Evolutionary conservation across 1,140 invertebrate genomes (phyloP), one percentile per base, ranked within the genome.

Genomic region (Tribolium castaneum): DNA sequence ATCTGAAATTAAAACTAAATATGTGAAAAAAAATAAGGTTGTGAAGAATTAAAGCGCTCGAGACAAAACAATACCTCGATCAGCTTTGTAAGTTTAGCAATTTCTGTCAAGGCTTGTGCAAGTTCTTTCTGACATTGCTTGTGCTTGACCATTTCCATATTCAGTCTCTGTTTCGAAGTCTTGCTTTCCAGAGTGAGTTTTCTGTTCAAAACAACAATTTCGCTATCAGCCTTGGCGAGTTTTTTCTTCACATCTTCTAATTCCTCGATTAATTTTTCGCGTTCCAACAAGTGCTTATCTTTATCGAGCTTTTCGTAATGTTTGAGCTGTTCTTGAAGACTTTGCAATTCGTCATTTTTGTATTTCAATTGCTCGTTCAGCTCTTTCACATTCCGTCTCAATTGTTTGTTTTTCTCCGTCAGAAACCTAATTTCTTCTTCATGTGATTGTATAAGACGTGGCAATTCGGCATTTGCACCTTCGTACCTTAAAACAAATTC

Each of bases 401-500:
- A 83, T 80, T 91, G 91, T 76, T 93, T 93, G 84, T 92, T 90
- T 82, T 92, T 92, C 9, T 89, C 88, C 81, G 93, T 91, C 84
- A 94, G 89, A 7, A 93, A 88, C 66, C 93, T 88, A n/a, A 94
- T 87, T 87, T 95, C 94, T 83, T 94, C 93, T 34, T 90, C 91
- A 84, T 94, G 93, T 0, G 93, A 92, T 83, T 92, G 91, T 30
- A 94, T 87, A 4, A 94, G 88, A 81, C 91, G 89, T 0, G 93
- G 93, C 45, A 94, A 84, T 85, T 94, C 93, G 0, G 92, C 93
- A 82, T 92, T 94, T n/a, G 90, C 89, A 22, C 91, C 92, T 85
- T 94, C 93, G 80, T 94, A 94, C 80, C 91, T 92, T 71, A 80
- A 19, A 84, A 82, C 56, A 73, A 72, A 56, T 51, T 10, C 35